Base-by-base conservation (phyloP, 2,888 invertebrate species). In the Ophion ventricosus region DNA sequence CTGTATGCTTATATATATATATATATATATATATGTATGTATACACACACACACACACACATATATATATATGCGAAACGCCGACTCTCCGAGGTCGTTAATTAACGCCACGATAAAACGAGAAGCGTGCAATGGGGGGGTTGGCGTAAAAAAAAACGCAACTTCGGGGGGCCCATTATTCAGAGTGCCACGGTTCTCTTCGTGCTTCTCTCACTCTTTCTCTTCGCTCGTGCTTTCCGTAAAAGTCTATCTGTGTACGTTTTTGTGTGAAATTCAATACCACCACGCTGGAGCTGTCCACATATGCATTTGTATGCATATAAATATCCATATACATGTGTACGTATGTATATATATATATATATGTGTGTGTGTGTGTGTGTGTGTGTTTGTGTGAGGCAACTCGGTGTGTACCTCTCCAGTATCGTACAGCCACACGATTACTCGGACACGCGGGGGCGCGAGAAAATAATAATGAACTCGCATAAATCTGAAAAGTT, bases 401-500 rank as follows among this genome's bases (percentile, higher is more conserved):
- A 63, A 61, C 70, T 26, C 29, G 26, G 54, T 56, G 69, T 72
- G 70, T 40, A 75, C 29, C 64, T 77, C 69, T 81, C 79, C 80
- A 77, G 70, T 79, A 77, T 64, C 70, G 77, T 54, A 72, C 73
- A 40, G 76, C 67, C 66, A 40, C 80, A 64, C 77, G 80, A 81
- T 81, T 76, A 66, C 70, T 82, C 86, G 85, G 86, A 87, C 88
- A 90, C 89, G 88, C 64, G 40, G 17, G 86, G 88, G 85, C 88
- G 91, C 88, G 91, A 87, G 91, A 92, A 93, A 92, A 92, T 92
- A 92, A 92, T 93, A 92, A 93, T 92, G 92, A 92, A 93, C 91
- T 92, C 91, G 85, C 89, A 89, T 93, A 92, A 93, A 93, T 93
- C 92, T 92, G 87, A 90, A 91, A 93, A 93, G 92, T 92, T 92